These are phyloP conservation scores for Bergia puertoricense DNA, from an alignment of 92 coral and sea anemone genomes.

Conservation along the genomic window DNA sequence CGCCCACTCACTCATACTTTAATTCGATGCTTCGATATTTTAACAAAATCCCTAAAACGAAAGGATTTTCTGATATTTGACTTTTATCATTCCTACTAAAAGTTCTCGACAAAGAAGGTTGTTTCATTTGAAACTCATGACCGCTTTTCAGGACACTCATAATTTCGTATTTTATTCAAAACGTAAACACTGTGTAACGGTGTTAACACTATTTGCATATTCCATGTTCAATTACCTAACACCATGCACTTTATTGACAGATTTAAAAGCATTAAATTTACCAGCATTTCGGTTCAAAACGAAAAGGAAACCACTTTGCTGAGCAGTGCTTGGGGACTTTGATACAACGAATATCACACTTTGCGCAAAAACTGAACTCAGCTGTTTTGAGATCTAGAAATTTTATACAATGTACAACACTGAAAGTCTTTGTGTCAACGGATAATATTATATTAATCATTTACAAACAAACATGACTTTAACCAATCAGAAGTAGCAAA, in stretches of 20 bases:
- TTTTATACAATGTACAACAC: slow-evolving; percentile 18
- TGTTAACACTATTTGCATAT: not conserved
- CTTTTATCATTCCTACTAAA: too few species aligned
- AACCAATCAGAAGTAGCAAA: slow-evolving; percentile 17
- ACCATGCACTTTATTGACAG: not conserved
- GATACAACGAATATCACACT: not conserved
- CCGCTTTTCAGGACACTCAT: not conserved
- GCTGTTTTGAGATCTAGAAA: not conserved
- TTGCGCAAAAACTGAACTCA: not conserved
- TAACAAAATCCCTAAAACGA: too few species aligned
- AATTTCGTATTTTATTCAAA: too few species aligned
- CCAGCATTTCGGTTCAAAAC: too few species aligned
- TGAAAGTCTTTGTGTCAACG: not conserved
- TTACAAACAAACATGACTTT: slow-evolving; percentile 4
- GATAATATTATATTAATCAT: slow-evolving; percentile 8
- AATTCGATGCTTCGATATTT: too few species aligned
- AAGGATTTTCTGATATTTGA: too few species aligned
- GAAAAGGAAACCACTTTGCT: not conserved
- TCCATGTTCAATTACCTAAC: not conserved
- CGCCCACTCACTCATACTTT: too few species aligned
- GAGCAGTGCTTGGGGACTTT: not conserved
- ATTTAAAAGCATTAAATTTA: not conserved
- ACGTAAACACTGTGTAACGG: too few species aligned
- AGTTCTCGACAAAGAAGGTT: too few species aligned
- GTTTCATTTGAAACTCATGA: too few species aligned